Evolutionary conservation across 1,140 invertebrate species (phyloP).

Genomic region (Zaprionus gabonicus): DNA sequence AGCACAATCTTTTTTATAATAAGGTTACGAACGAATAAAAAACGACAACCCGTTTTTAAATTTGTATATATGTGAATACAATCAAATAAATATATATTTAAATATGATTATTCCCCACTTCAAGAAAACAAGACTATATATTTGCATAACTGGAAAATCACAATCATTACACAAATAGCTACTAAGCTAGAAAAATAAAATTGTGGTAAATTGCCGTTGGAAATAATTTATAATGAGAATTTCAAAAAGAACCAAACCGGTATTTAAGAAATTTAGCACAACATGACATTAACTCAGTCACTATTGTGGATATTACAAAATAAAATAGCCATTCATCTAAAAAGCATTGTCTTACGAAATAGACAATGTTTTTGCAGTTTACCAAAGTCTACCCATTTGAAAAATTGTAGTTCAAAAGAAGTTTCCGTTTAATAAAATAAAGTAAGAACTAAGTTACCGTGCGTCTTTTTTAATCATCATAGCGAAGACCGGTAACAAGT

Average conservation of each 20-base stretch:
- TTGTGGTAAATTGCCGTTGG: background rate
- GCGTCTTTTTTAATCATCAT: conserved; percentile 3
- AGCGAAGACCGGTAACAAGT: conserved; percentile 13
- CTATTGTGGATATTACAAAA: background rate
- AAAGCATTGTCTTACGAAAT: no score
- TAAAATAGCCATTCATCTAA: background rate
- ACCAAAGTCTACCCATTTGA: background rate
- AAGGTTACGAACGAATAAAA: conserved; percentile 22
- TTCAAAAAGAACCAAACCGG: conserved; percentile 1
- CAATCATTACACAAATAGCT: background rate
- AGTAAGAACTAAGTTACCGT: background rate
- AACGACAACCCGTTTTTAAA: conserved; percentile 22
- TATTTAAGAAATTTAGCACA: conserved; percentile 16
- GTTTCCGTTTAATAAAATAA: background rate
- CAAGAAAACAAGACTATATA: conserved; percentile 8
- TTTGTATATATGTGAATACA: background rate
- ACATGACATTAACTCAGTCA: conserved; percentile 5
- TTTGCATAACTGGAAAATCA: conserved; percentile 29
- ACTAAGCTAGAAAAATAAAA: background rate
- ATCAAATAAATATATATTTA: background rate
- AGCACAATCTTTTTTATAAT: background rate
- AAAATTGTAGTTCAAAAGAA: no score
- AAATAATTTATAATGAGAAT: conserved; percentile 16
- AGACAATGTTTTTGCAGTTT: no score
- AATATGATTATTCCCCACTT: background rate